Evolutionary conservation across 2,888 invertebrate genomes (phyloP).

Genomic region (Tenthredo notha): DNA sequence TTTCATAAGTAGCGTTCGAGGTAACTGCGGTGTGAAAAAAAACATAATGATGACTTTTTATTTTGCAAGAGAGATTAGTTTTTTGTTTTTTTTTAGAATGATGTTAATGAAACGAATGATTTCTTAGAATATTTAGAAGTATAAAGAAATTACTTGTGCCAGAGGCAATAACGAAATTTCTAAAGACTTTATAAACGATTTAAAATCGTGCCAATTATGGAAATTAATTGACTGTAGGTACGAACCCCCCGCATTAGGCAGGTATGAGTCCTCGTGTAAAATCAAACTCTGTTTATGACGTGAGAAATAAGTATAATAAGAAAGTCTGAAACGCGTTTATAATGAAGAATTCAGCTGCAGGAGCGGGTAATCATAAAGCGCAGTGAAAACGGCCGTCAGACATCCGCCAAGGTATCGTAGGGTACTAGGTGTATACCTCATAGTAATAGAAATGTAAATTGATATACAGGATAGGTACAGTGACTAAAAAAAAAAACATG

Average conservation of each 20-base stretch:
- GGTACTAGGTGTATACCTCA: too few relatives aligned
- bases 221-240: conserved; percentile 32
- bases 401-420: neutral
- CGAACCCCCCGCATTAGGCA: neutral
- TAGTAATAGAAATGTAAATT: conserved; percentile 25
- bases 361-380: neutral
- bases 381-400: neutral
- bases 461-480: neutral
- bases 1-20: neutral
- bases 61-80: neutral
- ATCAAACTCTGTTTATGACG: conserved; percentile 24
- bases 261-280: neutral
- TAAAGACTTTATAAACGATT: conserved; percentile 3
- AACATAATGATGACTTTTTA: too few relatives aligned
- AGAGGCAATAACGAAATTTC: neutral
- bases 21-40: neutral
- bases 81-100: too few relatives aligned
- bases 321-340: neutral
- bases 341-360: neutral
- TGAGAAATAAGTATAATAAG: conserved; percentile 11
- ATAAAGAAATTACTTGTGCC: neutral
- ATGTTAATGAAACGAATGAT: neutral
- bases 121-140: neutral
- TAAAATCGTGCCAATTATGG: conserved; percentile 34
- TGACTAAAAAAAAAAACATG: neutral